Base-by-base conservation (phyloP, 2,797 vertebrate genomes). In the Gephyroberyx darwinii region DNA sequence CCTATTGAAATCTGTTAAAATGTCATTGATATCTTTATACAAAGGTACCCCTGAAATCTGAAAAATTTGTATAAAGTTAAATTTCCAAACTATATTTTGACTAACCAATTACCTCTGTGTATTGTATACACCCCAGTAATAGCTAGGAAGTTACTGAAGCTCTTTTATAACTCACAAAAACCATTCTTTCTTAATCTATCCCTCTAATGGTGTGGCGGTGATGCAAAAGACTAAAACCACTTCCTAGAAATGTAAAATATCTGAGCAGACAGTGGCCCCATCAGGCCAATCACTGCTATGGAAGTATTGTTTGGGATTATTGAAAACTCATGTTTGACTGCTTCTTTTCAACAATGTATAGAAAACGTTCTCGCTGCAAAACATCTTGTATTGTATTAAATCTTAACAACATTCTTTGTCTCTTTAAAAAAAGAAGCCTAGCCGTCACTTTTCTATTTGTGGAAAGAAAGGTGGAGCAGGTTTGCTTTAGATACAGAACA, bases 401-500 rank as follows among this genome's bases (percentile, higher is more conserved):
- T 5, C 35, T 53, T 20, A 53, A 53, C 50, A 54, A 51, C 10
- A 22, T 39, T 30, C 9, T 39, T 12, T 17, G 26, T 10, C 39
- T 12, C 3, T 41, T 0, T 10, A 41, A 41, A 45, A 60, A 14
- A 45, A 17, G 14, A n/a, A 61, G 48, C 16, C 26, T n/a, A 60
- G 31, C 54, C 31, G 35, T 16, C 31, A 56, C 31, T 39, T 52
- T 37, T n/a, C 39, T 16, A 19, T 19, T 50, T 39, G 48, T 22
- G 5, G 33, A 75, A 67, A 55, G 57, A 71, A 59, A 80, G 43
- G 67, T 50, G 33, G 33, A 70, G 65, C 58, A 52, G 68, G 69
- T 71, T 80, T 68, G 58, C 68, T 78, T 82, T 62, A 75, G 80
- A 87, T 81, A 75, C 59, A 39, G 22, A 81, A 83, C 45, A 16